Conservation (phyloP, 2,113 vertebrate genomes). For the Calyptomena viridis region DNA sequence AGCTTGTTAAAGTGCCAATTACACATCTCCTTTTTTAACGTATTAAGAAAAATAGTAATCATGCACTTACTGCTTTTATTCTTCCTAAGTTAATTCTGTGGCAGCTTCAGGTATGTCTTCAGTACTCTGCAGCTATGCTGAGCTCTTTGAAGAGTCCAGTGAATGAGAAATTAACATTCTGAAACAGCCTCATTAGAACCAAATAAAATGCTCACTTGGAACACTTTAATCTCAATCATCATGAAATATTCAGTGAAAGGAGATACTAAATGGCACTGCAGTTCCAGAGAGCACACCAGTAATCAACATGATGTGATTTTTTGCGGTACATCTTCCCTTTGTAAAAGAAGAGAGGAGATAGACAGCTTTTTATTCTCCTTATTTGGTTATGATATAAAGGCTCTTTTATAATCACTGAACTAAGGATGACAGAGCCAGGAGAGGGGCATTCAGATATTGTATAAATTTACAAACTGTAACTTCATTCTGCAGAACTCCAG, state of each 20-base stretch:
- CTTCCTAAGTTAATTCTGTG: slow-evolving; percentile 67
- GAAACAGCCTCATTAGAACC: slow-evolving; percentile 28
- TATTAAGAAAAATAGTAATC: slow-evolving; percentile 68
- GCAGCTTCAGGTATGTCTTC: slow-evolving; percentile 52
- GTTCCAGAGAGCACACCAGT: background rate
- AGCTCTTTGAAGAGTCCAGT: slow-evolving; percentile 22
- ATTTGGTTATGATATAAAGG: rapidly evolving
- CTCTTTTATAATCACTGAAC: background rate
- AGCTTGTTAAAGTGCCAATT: slow-evolving; percentile 64
- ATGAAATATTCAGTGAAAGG: background rate
- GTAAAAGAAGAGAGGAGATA: background rate
- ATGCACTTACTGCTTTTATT: slow-evolving; percentile 65
- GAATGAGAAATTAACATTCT: slow-evolving; percentile 47
- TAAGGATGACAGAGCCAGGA: background rate
- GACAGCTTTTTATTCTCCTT: background rate
- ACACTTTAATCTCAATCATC: background rate
- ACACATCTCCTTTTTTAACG: slow-evolving; percentile 44
- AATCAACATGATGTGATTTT: background rate
- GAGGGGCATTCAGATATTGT: background rate
- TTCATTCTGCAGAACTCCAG: background rate
- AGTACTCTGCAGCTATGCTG: slow-evolving; percentile 21
- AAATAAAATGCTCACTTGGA: slow-evolving; percentile 27
- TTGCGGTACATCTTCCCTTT: background rate
- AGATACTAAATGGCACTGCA: background rate
- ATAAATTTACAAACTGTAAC: background rate